Conservation (phyloP, 1,140 invertebrate species). For the Drosophila watanabei region DNA sequence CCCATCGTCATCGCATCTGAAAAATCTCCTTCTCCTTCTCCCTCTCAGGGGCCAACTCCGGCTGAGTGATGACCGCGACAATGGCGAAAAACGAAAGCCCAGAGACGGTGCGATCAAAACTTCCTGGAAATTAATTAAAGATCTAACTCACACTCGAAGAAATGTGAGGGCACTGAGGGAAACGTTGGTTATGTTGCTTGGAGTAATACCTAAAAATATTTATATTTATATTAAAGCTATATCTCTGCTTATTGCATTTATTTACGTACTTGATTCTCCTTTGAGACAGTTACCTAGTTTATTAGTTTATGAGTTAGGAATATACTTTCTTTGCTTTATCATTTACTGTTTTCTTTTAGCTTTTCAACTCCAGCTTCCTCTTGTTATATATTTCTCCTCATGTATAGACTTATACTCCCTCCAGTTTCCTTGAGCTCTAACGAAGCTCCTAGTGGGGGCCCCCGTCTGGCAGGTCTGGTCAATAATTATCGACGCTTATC, state of each 20-base stretch:
- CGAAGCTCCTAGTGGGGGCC: constrained; percentile 45
- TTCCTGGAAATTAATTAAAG: constrained; percentile 83
- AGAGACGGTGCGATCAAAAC: constrained; percentile 70
- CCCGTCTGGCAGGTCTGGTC: constrained; percentile 53
- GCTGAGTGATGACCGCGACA: constrained; percentile 81
- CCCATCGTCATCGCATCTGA: constrained; percentile 16
- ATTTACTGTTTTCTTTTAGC: neutral
- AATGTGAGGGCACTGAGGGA: constrained; percentile 7
- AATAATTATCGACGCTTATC: constrained; percentile 84
- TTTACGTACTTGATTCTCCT: neutral
- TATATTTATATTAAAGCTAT: too few species aligned
- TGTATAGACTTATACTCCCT: constrained; percentile 1
- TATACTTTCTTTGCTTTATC: too few species aligned
- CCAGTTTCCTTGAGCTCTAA: constrained; percentile 47
- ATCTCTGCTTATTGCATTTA: too few species aligned
- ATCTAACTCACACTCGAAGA: constrained; percentile 51
- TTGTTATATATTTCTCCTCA: neutral
- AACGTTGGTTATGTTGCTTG: neutral
- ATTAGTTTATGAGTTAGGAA: too few species aligned
- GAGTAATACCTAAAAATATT: neutral
- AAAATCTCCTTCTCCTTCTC: neutral
- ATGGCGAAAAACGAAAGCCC: constrained; percentile 76
- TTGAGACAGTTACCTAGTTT: neutral
- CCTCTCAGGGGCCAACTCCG: constrained; percentile 24
- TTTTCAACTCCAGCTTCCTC: too few species aligned